Evolutionary conservation across 2,888 invertebrate genomes (phyloP).

Genomic region (Heliothis peltigera): DNA sequence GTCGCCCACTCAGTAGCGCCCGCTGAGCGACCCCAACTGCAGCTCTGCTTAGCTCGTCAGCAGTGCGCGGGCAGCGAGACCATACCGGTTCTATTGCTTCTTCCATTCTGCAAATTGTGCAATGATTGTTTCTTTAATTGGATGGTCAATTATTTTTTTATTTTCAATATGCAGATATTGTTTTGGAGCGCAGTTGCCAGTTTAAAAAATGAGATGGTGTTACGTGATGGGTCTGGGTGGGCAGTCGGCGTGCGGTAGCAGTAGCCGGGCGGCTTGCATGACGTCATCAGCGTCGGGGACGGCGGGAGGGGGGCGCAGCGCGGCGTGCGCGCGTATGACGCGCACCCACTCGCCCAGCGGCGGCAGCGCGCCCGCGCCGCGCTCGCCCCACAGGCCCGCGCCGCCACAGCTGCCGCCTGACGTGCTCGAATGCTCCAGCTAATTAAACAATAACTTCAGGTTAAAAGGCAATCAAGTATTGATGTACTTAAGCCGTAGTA

Average conservation of each 20-base stretch:
- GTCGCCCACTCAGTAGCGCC: slow-evolving; percentile 94
- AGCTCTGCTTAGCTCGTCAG: slow-evolving; percentile 91
- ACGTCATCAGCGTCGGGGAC: slow-evolving; percentile 96
- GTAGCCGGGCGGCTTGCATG: slow-evolving; percentile 95
- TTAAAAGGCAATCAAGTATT: no score
- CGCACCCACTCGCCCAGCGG: slow-evolving; percentile 97
- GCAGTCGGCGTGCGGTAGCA: slow-evolving; percentile 97
- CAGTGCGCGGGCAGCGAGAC: slow-evolving; percentile 78
- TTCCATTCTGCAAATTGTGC: slow-evolving; percentile 82
- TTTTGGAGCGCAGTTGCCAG: no score
- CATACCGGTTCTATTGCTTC: slow-evolving; percentile 88
- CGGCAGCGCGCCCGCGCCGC: slow-evolving; percentile 96
- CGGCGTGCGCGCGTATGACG: slow-evolving; percentile 95
- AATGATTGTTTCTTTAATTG: neutral
- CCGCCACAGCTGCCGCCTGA: slow-evolving; percentile 75
- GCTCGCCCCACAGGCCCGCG: slow-evolving; percentile 93
- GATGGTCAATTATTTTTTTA: no score
- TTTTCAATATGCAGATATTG: no score
- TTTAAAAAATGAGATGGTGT: slow-evolving; percentile 15
- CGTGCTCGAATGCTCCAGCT: slow-evolving; percentile 91
- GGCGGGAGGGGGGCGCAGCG: slow-evolving; percentile 93
- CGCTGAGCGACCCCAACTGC: slow-evolving; percentile 94
- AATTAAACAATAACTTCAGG: slow-evolving; percentile 8
- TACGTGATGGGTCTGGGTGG: slow-evolving; percentile 94
- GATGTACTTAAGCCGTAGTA: no score